These are phyloP conservation scores for Lepilemur ruficaudatus DNA, from an alignment of 2,797 vertebrate genomes.

Conservation along the genomic window DNA sequence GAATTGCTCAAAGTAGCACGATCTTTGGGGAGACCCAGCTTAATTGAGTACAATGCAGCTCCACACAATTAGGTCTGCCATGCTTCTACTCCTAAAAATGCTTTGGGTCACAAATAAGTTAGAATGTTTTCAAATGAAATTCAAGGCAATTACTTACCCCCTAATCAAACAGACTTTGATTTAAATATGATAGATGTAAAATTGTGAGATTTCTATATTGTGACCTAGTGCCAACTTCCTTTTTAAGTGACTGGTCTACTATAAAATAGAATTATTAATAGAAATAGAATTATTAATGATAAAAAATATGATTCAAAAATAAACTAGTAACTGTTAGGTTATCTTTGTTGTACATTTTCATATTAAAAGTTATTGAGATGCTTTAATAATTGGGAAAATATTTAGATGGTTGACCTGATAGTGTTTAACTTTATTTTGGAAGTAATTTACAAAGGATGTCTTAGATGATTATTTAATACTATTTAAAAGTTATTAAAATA, in stretches of 20 bases:
- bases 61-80: constrained; percentile 44
- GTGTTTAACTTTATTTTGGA: not conserved
- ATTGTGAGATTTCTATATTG: not conserved
- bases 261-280: not conserved
- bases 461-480: not conserved
- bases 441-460: not conserved
- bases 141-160: not conserved
- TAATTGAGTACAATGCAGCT: constrained; percentile 21
- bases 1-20: not conserved
- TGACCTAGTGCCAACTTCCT: not conserved
- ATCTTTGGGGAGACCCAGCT: constrained; percentile 47
- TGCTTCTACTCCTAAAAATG: not conserved
- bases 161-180: not conserved
- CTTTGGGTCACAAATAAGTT: constrained; percentile 31
- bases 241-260: not conserved
- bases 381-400: not conserved
- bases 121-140: constrained; percentile 43
- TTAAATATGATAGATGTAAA: not conserved
- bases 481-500: not conserved
- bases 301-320: not conserved
- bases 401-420: not conserved
- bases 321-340: not conserved
- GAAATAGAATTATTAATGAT: not conserved
- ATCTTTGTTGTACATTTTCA: not conserved
- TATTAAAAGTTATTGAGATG: not conserved